Evolutionary conservation across 1,140 invertebrate species (phyloP), one percentile per base, ranked within the genome.

Genomic region (Harpegnathos saltator): DNA sequence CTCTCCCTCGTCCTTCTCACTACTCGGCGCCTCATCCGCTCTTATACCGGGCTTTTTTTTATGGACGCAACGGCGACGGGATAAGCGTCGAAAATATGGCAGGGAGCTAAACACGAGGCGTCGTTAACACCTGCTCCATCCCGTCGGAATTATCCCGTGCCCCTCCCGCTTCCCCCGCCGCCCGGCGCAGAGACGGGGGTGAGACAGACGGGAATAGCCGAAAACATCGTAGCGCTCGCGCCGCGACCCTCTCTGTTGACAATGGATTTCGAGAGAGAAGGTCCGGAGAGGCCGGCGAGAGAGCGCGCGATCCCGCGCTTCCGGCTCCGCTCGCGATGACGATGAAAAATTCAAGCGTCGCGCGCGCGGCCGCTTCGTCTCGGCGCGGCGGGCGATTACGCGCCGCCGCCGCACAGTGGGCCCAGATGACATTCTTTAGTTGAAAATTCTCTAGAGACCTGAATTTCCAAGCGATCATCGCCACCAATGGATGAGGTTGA

Each of bases 81-180:
- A 88, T 89, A 87, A 90, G 85, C 89, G 86, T 66, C 66, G 84
- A 90, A 90, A 90, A 90, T 90, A 90, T 86, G 86, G 71, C 75
- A 73, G 52, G 63, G 73, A 77, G 74, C 86, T 88, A 89, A 89
- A 89, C 69, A 89, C 86, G 86, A 61, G 61, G 72, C 87, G 91
- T 89, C 90, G 91, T 93, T 93, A 91, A 91, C 92, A 93, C 92
- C 92, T 92, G 92, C 90, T 91, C 83, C 85, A 88, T 90, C 89
- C 91, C 92, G 86, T 90, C 61, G 82, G 87, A 84, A 89, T 89
- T 86, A 89, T 89, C 80, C 73, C 65, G 72, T 58, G 26, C 81
- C 72, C 87, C 82, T 89, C 86, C 58, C 69, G n/a, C n/a, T n/a
- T n/a, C 61, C 84, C 58, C 63, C n/a, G 52, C 15, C 52, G 48